Evolutionary conservation across 2,888 invertebrate genomes (phyloP), one percentile per base, ranked within the genome.

Genomic region (Brenthis ino): DNA sequence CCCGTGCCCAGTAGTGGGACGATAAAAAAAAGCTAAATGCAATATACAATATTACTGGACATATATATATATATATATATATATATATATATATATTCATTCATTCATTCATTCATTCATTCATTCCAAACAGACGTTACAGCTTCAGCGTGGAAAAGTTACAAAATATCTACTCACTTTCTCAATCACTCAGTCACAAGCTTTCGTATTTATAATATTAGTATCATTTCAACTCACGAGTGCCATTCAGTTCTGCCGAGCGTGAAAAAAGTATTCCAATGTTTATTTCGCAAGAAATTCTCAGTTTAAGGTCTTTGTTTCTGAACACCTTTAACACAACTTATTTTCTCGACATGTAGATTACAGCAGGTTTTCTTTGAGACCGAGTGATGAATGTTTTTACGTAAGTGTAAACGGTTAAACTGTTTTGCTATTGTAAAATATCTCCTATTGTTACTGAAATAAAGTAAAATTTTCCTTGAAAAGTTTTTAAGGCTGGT

Each of bases 271-370:
- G 47, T n/a, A 65, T 57, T 57, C 57, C 28, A 63, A 50, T 48
- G 50, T 64, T 53, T 48, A 48, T 65, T 64, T 61, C 37, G 28
- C 48, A 37, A 66, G 58, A 64, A 57, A 66, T 57, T 47, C 63
- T 12, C 54, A 58, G 37, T 48, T 55, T 60, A 56, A 65, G 68
- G 43, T 68, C 57, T 68, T 65, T 69, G 50, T 65, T 66, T 47
- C 63, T 37, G 53, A 64, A 69, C 66, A 66, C 64, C 58, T 69
- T 66, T 64, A 69, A 66, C 57, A 57, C 48, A 58, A 67, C 64
- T 69, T 72, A 69, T 67, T 69, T 67, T 67, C 67, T 50, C 67
- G 69, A 69, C 71, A 73, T 73, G 69, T 69, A 71, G 71, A 73
- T 71, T 71, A 73, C 65, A 37, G 53, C 33, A n/a, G 67, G 67